Conservation (phyloP, 2,888 invertebrate genomes). For the Sceliomorpha sp. region DNA sequence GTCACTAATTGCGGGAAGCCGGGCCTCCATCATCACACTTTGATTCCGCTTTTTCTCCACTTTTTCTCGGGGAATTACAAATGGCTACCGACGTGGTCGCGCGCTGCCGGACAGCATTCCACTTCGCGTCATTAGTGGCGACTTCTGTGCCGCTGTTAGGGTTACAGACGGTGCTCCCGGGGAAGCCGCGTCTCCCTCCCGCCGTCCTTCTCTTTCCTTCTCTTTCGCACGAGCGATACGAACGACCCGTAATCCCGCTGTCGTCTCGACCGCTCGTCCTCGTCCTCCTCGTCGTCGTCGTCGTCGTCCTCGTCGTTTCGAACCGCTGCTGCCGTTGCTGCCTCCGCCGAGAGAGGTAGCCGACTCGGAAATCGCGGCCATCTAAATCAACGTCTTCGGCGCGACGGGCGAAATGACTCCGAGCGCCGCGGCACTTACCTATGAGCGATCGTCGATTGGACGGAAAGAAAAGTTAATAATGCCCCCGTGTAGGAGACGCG, state of each 20-base stretch:
- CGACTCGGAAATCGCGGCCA: constrained; percentile 70
- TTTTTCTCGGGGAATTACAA: constrained; percentile 73
- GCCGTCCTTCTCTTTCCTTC: constrained; percentile 55
- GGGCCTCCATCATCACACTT: constrained; percentile 73
- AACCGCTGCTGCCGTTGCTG: too few species aligned
- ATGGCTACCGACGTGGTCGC: constrained; percentile 74
- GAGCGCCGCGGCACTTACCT: constrained; percentile 54
- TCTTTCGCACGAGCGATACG: too few species aligned
- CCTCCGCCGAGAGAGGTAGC: constrained; percentile 66
- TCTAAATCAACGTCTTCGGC: constrained; percentile 71
- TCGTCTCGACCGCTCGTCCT: too few species aligned
- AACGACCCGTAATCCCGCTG: too few species aligned
- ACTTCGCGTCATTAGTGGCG: constrained; percentile 78
- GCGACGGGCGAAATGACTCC: constrained; percentile 60
- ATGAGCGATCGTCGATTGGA: constrained; percentile 54
- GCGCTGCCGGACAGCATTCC: constrained; percentile 76
- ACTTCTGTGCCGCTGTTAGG: constrained; percentile 69
- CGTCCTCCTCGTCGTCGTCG: too few species aligned
- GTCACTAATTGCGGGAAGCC: constrained; percentile 71
- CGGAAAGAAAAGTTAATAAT: constrained; percentile 46
- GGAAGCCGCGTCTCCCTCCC: constrained; percentile 53
- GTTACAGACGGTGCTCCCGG: constrained; percentile 46
- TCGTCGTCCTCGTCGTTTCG: too few species aligned
- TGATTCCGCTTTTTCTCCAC: constrained; percentile 67
- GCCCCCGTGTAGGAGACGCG: constrained; percentile 24